Conservation (phyloP, 1,140 invertebrate genomes). For the Agrilus planipennis region DNA sequence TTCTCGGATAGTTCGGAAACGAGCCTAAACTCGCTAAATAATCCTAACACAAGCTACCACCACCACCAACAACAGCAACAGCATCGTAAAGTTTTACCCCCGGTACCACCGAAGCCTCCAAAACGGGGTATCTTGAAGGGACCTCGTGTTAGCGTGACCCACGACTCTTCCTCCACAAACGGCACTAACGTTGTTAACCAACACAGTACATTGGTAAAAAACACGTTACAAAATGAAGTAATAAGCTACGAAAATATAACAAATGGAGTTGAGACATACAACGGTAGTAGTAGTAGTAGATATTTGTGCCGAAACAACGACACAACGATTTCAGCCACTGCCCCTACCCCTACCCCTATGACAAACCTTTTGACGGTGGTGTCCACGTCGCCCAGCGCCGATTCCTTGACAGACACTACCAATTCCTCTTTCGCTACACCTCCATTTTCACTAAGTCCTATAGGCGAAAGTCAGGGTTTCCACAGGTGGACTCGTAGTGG, state of each 20-base stretch:
- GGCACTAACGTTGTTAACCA: slow-evolving; percentile 34
- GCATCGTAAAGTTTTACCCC: slow-evolving; percentile 29
- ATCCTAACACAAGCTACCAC: too few relatives aligned
- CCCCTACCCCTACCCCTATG: too few relatives aligned
- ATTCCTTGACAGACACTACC: slow-evolving; percentile 69
- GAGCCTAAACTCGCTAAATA: slow-evolving; percentile 54
- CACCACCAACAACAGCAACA: too few relatives aligned
- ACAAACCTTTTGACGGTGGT: slow-evolving; percentile 46
- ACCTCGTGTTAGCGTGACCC: slow-evolving; percentile 47
- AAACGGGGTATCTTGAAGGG: slow-evolving; percentile 70
- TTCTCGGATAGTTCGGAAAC: slow-evolving; percentile 64
- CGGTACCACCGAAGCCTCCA: slow-evolving; percentile 60
- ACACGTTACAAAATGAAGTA: slow-evolving; percentile 60
- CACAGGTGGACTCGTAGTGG: slow-evolving; percentile 58
- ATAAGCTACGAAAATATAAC: slow-evolving; percentile 52
- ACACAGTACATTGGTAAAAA: slow-evolving; percentile 44
- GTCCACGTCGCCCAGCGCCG: slow-evolving; percentile 64
- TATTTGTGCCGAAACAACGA: slow-evolving; percentile 24
- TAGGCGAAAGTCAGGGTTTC: slow-evolving; percentile 71
- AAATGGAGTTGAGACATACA: slow-evolving; percentile 35
- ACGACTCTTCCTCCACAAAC: slow-evolving; percentile 33
- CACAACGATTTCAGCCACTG: too few relatives aligned
- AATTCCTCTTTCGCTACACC: slow-evolving; percentile 76
- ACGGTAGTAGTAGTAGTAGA: slow-evolving; percentile 24
- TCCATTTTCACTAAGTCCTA: slow-evolving; percentile 67